Conservation (phyloP, 2,797 vertebrate genomes). For the Peromyscus melanophrys region DNA sequence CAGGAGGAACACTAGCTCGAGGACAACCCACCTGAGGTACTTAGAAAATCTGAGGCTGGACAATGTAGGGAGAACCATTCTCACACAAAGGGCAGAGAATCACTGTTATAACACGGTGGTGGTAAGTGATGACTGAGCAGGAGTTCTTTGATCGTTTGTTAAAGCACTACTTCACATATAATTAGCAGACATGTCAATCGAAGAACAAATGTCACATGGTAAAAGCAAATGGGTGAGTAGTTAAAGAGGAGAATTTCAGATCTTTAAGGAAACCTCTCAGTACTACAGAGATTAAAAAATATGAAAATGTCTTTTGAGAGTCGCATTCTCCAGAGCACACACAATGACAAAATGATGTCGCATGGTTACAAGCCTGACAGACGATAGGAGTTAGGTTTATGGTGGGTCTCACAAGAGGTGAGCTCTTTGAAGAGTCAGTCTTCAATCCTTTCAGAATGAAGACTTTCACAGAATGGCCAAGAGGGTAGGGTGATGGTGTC, state of each 20-base stretch:
- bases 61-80: not conserved
- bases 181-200: not conserved
- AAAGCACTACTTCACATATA: not conserved
- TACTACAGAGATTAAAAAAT: not conserved
- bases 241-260: not conserved
- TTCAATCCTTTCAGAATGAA: slow-evolving; percentile 24
- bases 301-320: slow-evolving; percentile 35
- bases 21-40: not conserved
- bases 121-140: not conserved
- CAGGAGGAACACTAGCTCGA: not conserved
- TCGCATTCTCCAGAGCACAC: slow-evolving; percentile 42
- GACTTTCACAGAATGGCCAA: not conserved
- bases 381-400: slow-evolving; percentile 6
- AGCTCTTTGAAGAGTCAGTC: slow-evolving; percentile 52
- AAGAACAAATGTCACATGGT: slow-evolving; percentile 23
- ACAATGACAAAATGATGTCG: slow-evolving; percentile 3
- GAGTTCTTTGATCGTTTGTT: not conserved
- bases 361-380: not conserved
- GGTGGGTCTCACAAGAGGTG: not conserved
- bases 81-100: not conserved
- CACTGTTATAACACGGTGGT: not conserved
- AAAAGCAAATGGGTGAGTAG: not conserved
- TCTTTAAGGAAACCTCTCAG: not conserved
- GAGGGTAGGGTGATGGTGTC: not conserved
- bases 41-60: not conserved